Percentiles rank a stretch among this genome's conserved stretches.
Conservation (phyloP, 2,113 vertebrate species). For the Otocyon megalotis region DNA sequence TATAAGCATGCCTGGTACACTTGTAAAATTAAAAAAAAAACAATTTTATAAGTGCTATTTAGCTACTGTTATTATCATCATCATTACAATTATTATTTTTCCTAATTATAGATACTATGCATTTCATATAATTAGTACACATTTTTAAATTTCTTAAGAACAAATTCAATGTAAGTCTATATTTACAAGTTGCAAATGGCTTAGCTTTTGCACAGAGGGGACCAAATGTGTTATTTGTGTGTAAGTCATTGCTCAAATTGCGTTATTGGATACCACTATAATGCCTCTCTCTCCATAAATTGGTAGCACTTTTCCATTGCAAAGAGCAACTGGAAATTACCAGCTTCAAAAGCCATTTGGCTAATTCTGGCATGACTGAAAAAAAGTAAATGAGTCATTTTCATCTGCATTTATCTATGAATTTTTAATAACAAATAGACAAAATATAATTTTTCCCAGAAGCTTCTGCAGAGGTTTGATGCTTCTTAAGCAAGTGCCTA, state of each 20-base stretch:
- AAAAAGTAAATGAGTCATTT: not conserved
- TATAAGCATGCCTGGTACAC: not conserved
- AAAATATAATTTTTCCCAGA: not conserved
- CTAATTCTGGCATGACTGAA: not conserved
- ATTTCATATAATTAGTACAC: conserved; percentile 18
- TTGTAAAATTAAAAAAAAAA: not conserved
- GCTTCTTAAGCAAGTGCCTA: not conserved
- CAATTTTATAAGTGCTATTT: not conserved
- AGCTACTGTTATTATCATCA: not conserved
- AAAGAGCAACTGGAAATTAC: not conserved
- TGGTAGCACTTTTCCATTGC: conserved; percentile 8
- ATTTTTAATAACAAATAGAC: conserved; percentile 48
- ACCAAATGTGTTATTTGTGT: not conserved
- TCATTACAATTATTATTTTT: not conserved
- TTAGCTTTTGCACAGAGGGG: not conserved
- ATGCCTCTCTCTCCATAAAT: not conserved
- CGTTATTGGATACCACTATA: not conserved
- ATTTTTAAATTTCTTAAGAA: not conserved
- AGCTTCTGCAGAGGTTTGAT: not conserved
- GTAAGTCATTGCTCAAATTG: not conserved
- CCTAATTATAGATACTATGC: not conserved
- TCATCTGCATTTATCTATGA: conserved; percentile 29
- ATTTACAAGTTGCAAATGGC: not conserved
- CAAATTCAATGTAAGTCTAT: not conserved
- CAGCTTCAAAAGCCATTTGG: not conserved